Base-by-base conservation (phyloP, 2,113 vertebrate genomes). In the Anser cygnoides region DNA sequence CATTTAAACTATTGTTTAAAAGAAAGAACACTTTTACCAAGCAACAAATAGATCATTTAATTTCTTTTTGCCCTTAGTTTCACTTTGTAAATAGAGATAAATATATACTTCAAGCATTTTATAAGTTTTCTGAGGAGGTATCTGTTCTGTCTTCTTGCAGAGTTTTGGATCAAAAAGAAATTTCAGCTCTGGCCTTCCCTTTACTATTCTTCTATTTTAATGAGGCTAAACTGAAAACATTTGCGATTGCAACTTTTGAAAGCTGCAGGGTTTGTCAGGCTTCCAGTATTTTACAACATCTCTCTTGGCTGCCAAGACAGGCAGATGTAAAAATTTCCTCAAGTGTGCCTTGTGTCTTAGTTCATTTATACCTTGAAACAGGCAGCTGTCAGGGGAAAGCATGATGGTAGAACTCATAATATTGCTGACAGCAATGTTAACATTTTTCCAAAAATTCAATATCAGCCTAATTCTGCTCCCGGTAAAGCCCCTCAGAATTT, bases 361-460 rank as follows among this genome's bases (percentile, higher is more conserved):
- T 79, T 94, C 82, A 84, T 94, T 96, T 96, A 93, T 92, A 96
- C 90, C 71, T 95, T 85, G 57, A 95, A 95, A 96, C 4, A 13
- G 39, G 79, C 87, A 97, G 82, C 90, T 87, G 89, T 85, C 74
- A 52, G 23, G 72, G 61, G 72, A 90, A 92, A 92, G 74, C 63
- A 93, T 50, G 54, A 96, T 80, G 72, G 49, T 54, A 92, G 59
- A 92, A 90, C 63, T 93, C 89, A 90, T 84, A 62, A 89, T 89
- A 77, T 93, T 92, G 58, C 71, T 96, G 95, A 94, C 87, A 87
- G 91, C 62, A 87, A 41, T 31, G 46, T n/a, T 89, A 88, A 83
- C 21, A 74, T 58, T 74, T 58, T 87, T 97, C 90, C 84, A 96
- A 74, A 93, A 90, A 92, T 82, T 93, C 91, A 93, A 41, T 90